Evolutionary conservation across 2,888 invertebrate species (phyloP), one percentile per base, ranked within the genome.

Genomic region (Sacculina carcini): DNA sequence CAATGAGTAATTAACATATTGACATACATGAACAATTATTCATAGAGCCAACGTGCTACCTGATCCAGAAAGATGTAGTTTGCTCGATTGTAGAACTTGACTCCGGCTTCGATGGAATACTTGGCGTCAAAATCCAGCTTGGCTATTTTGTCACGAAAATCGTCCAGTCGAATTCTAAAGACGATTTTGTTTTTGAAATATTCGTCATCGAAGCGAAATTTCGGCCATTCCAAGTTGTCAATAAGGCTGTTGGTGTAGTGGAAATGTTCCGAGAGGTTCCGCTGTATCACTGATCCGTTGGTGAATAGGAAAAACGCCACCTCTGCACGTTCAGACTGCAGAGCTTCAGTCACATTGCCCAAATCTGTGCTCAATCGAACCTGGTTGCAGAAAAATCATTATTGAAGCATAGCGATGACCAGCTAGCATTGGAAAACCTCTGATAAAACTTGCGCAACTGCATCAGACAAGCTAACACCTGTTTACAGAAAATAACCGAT

Each of bases 281-380:
- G 58, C 56, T 24, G 48, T 24, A 36, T 48, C 36, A 36, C 34
- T 4, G 34, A 36, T 16, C 56, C 58, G 23, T 55, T 52, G 19
- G 60, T 59, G 52, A 61, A 60, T 49, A 63, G 58, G 50, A 55
- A 60, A 38, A 60, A 58, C 9, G 63, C 64, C 28, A 62, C 56
- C 47, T 63, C 60, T 9, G 64, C 60, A 5, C 72, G 60, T 57
- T 73, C 73, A 12, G 65, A 64, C 57, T 71, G 71, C 7, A 72
- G 44, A 2, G 44, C 44, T 28, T 44, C 44, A 1, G 44, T 44
- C 3, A 44, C 44, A 12, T 44, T 44, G n/a, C 44, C 44, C 28
- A 44, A 29, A 7, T 28, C 28, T 10, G 44, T 44, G 19, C 44
- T 44, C 28, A 44, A 28, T 28, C 29, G 44, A 7, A 44, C 28